A percentile compares a stretch with the other conserved stretches of the same genome.
phyloP scores from a whole-genome alignment of 2,797 vertebrate genomes.

The Etheostoma nigrum region DNA sequence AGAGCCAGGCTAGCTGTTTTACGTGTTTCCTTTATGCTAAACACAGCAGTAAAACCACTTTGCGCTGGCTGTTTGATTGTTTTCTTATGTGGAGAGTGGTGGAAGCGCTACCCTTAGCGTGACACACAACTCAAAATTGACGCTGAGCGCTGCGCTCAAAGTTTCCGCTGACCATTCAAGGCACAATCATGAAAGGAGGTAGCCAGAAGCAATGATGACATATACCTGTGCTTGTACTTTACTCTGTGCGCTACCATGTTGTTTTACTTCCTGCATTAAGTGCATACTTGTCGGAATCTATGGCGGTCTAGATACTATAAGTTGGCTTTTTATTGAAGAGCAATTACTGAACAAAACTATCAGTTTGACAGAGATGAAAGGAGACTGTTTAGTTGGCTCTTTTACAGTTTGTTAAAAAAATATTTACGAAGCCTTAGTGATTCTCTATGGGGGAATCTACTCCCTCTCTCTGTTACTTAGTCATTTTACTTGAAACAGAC shows the following conservation, averaged over 20 bases:
- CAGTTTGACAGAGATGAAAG: conserved; percentile 57
- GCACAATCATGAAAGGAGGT: too few relatives aligned
- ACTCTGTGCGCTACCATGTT: too few relatives aligned
- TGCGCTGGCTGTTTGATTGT: too few relatives aligned
- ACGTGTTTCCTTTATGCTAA: neutral
- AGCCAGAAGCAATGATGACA: too few relatives aligned
- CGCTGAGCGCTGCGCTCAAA: too few relatives aligned
- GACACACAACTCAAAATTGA: too few relatives aligned
- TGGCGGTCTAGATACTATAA: conserved; percentile 34
- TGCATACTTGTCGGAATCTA: conserved; percentile 27
- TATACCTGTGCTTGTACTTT: too few relatives aligned
- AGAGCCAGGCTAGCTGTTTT: neutral
- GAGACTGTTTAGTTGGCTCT: conserved; percentile 56
- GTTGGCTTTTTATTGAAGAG: conserved; percentile 44
- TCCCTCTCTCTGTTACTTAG: conserved; percentile 23
- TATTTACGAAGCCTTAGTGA: conserved; percentile 58
- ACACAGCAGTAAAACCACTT: too few relatives aligned
- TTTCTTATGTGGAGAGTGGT: too few relatives aligned
- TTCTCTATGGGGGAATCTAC: conserved; percentile 28
- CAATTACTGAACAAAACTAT: conserved; percentile 65
- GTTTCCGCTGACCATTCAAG: too few relatives aligned
- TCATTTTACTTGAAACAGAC: conserved; percentile 48
- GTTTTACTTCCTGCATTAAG: neutral
- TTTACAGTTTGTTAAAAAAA: conserved; percentile 68
- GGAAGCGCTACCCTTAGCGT: too few relatives aligned